Percentiles rank a stretch among this genome's conserved stretches.
These are phyloP conservation scores for Drosophila differens DNA, from an alignment of 2,888 invertebrate species.

Conservation along the genomic window DNA sequence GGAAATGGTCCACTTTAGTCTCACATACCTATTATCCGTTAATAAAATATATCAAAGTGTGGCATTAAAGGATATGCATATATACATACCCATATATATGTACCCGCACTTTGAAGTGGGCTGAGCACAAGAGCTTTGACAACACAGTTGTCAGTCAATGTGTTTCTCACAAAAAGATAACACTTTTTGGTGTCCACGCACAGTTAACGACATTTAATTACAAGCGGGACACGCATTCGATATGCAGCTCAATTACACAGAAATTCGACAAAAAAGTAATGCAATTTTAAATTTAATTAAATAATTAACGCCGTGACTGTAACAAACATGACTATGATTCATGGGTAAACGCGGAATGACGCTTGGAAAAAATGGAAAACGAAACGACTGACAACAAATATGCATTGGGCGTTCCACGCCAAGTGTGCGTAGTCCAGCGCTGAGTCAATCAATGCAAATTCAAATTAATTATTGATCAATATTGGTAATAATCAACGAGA, in stretches of 20 bases:
- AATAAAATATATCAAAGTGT: neutral
- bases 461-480: conserved; percentile 59
- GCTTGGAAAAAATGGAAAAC: neutral
- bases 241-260: conserved; percentile 56
- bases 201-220: conserved; percentile 60
- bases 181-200: conserved; percentile 16
- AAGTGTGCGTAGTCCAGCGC: conserved; percentile 21
- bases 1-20: neutral
- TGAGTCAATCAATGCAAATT: conserved; percentile 55
- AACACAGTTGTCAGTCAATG: conserved; percentile 35
- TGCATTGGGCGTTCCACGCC: conserved; percentile 19
- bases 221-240: conserved; percentile 34
- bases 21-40: too few relatives aligned
- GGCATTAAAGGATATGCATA: neutral
- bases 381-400: conserved; percentile 34
- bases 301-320: conserved; percentile 44
- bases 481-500: conserved; percentile 33
- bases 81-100: neutral
- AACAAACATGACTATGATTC: conserved; percentile 20
- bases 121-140: conserved; percentile 6
- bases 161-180: conserved; percentile 11
- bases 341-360: conserved; percentile 4
- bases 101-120: conserved; percentile 1
- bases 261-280: conserved; percentile 27
- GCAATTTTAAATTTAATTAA: conserved; percentile 56